Conservation (phyloP, 2,113 vertebrate genomes). For the Bos javanicus region DNA sequence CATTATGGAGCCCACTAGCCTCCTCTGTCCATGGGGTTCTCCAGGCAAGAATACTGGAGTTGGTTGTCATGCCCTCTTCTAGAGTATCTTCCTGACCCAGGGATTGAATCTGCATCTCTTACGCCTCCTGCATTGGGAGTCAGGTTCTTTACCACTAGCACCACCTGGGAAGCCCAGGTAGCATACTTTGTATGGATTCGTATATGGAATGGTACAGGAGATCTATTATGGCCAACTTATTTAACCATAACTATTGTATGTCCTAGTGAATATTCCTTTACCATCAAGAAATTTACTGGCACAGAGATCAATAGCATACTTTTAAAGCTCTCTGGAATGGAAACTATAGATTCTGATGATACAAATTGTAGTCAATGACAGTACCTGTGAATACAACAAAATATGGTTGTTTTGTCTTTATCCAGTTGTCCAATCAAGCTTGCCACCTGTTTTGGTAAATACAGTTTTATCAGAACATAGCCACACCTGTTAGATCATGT, state of each 20-base stretch:
- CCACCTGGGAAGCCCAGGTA: not conserved
- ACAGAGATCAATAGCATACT: not conserved
- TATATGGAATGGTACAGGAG: not conserved
- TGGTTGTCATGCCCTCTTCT: not conserved
- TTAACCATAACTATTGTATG: not conserved
- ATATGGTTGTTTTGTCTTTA: not conserved
- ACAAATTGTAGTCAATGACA: not conserved
- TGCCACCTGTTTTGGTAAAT: not conserved
- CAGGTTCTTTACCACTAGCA: not conserved
- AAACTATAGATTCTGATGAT: not conserved
- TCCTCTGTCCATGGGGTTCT: not conserved
- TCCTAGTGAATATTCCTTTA: not conserved
- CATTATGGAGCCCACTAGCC: not conserved
- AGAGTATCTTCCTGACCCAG: not conserved
- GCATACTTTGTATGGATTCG: not conserved
- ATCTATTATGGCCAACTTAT: not conserved
- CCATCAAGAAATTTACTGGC: not conserved
- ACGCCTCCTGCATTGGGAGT: not conserved
- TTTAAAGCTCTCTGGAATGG: not conserved
- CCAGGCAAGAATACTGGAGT: not conserved
- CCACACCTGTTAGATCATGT: not conserved
- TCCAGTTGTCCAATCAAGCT: not conserved
- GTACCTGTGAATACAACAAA: not conserved
- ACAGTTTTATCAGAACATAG: not conserved
- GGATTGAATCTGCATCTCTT: not conserved